These are phyloP conservation scores for Dendrolimus houi DNA, from an alignment of 2,888 invertebrate species.

Conservation along the genomic window DNA sequence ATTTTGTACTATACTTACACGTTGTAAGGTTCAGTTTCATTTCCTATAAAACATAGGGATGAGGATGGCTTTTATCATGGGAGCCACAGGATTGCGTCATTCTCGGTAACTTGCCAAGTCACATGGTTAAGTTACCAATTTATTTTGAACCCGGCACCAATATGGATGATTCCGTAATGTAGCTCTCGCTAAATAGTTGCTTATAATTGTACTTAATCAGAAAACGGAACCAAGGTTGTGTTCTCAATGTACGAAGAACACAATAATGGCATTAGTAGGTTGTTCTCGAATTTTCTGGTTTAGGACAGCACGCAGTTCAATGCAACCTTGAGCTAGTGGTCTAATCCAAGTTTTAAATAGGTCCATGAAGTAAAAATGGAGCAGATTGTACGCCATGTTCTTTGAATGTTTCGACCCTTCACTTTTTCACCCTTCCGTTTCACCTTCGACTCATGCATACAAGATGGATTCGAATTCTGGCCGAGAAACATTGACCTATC, in stretches of 20 bases:
- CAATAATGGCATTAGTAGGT: conserved; percentile 24
- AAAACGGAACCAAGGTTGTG: conserved; percentile 37
- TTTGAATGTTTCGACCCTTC: neutral
- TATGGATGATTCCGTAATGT: conserved; percentile 8
- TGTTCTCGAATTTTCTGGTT: conserved; percentile 6
- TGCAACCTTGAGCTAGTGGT: conserved; percentile 16
- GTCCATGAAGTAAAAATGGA: conserved; percentile 1
- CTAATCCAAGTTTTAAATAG: conserved; percentile 4
- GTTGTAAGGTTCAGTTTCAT: conserved; percentile 13
- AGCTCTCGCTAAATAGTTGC: conserved; percentile 20
- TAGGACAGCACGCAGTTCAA: conserved; percentile 2
- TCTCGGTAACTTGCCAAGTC: conserved; percentile 34
- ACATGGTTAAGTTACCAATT: conserved; percentile 20
- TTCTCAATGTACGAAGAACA: conserved; percentile 13
- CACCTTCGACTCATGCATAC: neutral
- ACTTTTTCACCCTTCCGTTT: too few relatives aligned
- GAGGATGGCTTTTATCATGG: conserved; percentile 16
- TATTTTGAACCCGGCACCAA: conserved; percentile 20
- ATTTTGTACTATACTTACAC: conserved; percentile 6
- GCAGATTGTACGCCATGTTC: neutral
- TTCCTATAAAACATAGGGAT: neutral
- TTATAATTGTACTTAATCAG: conserved; percentile 22
- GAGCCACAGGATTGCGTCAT: conserved; percentile 40
- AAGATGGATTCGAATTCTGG: neutral
- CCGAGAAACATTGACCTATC: neutral